Conservation (phyloP, 1,140 invertebrate genomes). For the Bombus terrestris region DNA sequence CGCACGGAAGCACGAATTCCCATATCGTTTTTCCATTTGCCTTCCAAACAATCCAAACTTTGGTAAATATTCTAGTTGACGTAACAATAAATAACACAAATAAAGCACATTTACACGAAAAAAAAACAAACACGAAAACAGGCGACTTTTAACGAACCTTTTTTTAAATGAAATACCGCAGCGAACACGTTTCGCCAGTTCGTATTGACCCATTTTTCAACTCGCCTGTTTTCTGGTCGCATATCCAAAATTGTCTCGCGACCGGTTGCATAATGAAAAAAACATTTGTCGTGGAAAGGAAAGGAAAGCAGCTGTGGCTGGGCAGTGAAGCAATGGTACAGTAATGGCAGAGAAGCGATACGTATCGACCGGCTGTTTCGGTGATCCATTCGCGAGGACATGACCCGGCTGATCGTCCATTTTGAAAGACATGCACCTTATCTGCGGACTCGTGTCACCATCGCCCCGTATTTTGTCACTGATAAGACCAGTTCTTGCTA, state of each 20-base stretch:
- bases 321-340: not conserved
- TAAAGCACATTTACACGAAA: not conserved
- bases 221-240: not conserved
- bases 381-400: slow-evolving; percentile 39
- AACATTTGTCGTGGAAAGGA: not conserved
- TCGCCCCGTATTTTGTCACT: slow-evolving; percentile 32
- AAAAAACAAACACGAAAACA: not conserved
- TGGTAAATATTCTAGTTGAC: not conserved
- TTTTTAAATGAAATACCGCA: too few species aligned
- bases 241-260: not conserved
- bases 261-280: not conserved
- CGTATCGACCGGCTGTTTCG: slow-evolving; percentile 22
- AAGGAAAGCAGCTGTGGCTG: not conserved
- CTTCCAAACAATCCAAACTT: not conserved
- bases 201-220: not conserved
- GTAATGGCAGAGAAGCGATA: not conserved
- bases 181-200: not conserved
- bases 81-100: not conserved
- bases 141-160: not conserved
- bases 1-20: not conserved
- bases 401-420: slow-evolving; percentile 51
- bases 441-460: slow-evolving; percentile 45
- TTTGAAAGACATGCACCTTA: slow-evolving; percentile 60
- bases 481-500: slow-evolving; percentile 26
- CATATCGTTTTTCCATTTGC: not conserved